These are phyloP conservation scores for Dione vanillae DNA, from an alignment of 2,888 invertebrate genomes.

Conservation along the genomic window DNA sequence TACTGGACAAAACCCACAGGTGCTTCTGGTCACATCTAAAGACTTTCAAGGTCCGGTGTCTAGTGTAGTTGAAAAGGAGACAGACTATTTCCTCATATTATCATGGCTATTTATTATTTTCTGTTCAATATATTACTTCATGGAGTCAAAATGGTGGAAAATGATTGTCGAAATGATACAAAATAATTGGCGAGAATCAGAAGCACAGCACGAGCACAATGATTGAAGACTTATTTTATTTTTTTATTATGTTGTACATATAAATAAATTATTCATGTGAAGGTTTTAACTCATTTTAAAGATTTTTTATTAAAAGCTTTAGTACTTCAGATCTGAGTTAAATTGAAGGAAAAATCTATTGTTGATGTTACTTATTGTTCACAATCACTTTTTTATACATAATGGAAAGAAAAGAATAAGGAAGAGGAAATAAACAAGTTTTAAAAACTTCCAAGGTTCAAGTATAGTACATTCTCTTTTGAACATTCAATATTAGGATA, in stretches of 20 bases:
- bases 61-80: constrained; percentile 89
- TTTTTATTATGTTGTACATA: constrained; percentile 40
- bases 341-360: neutral
- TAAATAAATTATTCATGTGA: constrained; percentile 43
- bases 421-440: neutral
- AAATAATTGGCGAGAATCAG: constrained; percentile 94
- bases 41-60: constrained; percentile 93
- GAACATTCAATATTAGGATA: too few relatives aligned
- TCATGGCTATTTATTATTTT: constrained; percentile 94
- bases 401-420: neutral
- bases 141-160: constrained; percentile 90
- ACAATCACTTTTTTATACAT: neutral
- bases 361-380: neutral
- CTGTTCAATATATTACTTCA: constrained; percentile 90
- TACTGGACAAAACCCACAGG: constrained; percentile 87
- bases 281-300: constrained; percentile 11
- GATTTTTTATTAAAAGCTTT: neutral
- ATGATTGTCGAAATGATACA: constrained; percentile 93
- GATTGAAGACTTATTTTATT: constrained; percentile 72
- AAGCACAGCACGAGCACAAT: constrained; percentile 91
- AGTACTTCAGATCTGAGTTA: neutral
- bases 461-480: neutral
- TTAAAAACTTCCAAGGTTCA: neutral
- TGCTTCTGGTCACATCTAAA: constrained; percentile 88
- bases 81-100: constrained; percentile 91